Percentiles rank a stretch among this genome's conserved stretches.
Conservation (phyloP, 2,888 invertebrate genomes). For the Clepsis dumicolana region DNA sequence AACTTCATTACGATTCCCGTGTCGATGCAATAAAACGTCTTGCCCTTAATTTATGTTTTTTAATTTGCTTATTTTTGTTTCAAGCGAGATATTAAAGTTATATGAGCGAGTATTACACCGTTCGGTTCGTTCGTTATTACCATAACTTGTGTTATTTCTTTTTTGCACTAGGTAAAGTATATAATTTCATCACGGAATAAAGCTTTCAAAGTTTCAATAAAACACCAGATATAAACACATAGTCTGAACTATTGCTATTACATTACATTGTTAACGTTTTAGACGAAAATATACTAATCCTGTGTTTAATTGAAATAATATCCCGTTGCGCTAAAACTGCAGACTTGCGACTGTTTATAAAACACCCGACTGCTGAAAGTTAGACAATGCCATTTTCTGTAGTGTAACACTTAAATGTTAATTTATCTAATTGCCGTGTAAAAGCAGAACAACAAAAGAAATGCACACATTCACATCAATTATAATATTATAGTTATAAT, state of each 20-base stretch:
- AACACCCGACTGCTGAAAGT: not conserved
- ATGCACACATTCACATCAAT: conserved; percentile 49
- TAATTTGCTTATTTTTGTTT: conserved; percentile 33
- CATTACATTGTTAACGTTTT: not conserved
- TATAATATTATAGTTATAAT: conserved; percentile 52
- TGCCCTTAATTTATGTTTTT: conserved; percentile 30
- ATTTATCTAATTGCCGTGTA: conserved; percentile 11
- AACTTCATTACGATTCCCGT: conserved; percentile 4
- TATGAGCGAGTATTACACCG: conserved; percentile 31
- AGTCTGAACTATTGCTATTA: not conserved
- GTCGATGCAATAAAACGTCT: conserved; percentile 9
- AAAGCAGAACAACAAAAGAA: conserved; percentile 9
- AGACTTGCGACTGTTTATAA: not conserved
- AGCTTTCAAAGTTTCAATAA: not conserved
- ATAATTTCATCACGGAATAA: not conserved
- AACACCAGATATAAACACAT: not conserved
- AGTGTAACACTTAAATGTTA: not conserved
- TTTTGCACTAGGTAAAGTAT: conserved; percentile 30
- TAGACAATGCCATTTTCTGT: not conserved
- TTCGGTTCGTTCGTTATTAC: conserved; percentile 45
- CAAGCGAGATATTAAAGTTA: conserved; percentile 32
- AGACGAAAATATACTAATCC: no score
- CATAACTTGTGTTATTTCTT: conserved; percentile 38
- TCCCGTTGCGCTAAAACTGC: not conserved
- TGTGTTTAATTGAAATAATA: no score